A percentile compares a stretch with the other conserved stretches of the same genome.
phyloP scores from a whole-genome alignment of 2,888 invertebrate genomes.

The Ferdinandea cuprea region DNA sequence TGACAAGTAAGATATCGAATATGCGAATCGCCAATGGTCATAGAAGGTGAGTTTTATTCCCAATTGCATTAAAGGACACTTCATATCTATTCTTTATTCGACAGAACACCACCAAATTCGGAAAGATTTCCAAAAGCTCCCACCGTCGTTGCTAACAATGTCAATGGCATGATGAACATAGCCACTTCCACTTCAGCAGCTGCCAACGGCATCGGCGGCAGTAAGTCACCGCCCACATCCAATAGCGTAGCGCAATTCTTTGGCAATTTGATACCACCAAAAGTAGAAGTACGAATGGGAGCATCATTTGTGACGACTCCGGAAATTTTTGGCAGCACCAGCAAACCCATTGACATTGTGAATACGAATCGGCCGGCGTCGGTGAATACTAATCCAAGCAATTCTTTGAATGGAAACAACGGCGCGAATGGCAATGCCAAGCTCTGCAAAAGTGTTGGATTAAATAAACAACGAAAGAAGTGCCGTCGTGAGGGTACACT shows the following conservation, averaged over 20 bases:
- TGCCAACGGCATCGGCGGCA: constrained; percentile 62
- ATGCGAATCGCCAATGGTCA: constrained; percentile 80
- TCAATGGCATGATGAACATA: constrained; percentile 36
- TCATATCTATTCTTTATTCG: not conserved
- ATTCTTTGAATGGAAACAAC: constrained; percentile 70
- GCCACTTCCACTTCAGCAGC: constrained; percentile 48
- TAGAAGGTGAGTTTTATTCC: constrained; percentile 69
- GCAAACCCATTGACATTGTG: constrained; percentile 81
- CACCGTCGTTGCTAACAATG: constrained; percentile 63
- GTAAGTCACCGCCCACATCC: constrained; percentile 75
- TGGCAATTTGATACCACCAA: constrained; percentile 82
- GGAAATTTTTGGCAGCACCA: constrained; percentile 78
- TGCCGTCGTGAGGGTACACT: constrained; percentile 79
- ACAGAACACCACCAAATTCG: constrained; percentile 78
- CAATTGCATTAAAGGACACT: not conserved
- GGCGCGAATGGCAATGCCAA: constrained; percentile 71
- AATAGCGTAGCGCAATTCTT: constrained; percentile 80
- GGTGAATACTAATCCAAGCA: constrained; percentile 72
- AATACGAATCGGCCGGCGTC: constrained; percentile 74
- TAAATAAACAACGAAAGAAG: constrained; percentile 77
- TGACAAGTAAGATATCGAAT: constrained; percentile 80
- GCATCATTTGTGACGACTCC: constrained; percentile 62
- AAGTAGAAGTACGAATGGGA: constrained; percentile 81
- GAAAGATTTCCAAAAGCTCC: constrained; percentile 76
- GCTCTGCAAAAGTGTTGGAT: constrained; percentile 49